Evolutionary conservation across 2,888 invertebrate species (phyloP), one percentile per base, ranked within the genome.

Genomic region (Epinotia nisella): DNA sequence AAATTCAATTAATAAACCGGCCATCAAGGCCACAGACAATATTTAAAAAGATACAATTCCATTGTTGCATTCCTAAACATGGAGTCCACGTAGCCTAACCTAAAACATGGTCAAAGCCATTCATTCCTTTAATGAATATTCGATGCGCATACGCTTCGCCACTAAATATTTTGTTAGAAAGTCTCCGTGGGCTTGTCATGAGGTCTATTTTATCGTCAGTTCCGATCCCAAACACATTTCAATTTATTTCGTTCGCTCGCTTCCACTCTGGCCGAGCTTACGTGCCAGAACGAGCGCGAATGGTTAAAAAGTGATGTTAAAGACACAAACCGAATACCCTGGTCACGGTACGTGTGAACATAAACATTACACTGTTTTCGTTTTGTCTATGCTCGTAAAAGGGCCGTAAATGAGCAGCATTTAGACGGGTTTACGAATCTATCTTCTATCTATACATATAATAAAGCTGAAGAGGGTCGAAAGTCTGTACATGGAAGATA

Each of bases 141-240:
- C 90, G 75, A 85, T 83, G 81, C 85, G 85, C 84, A 80, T 79
- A 81, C 87, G 80, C 84, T 80, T 45, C 76, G 62, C 29, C 84
- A 86, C 88, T 82, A 87, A 91, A 91, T 92, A 90, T 90, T 91
- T 91, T 82, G 86, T 83, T 92, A 90, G 93, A 93, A 93, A 93
- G 93, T 92, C 88, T 78, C 83, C 74, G 76, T 75, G 83, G 88
- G 80, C 75, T 85, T 82, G 81, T 80, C 80, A 49, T 49, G 7
- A 49, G 5, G n/a, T 3, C 49, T 49, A 49, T 49, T 49, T 49
- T 5, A 49, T n/a, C 49, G n/a, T 49, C n/a, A n/a, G n/a, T 49
- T 13, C n/a, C 1, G n/a, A 49, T 49, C 7, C n/a, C 49, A 49
- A 49, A n/a, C 1, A 49, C 49, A 49, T 49, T 49, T 49, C 7